These are phyloP conservation scores for Lasiurus borealis DNA, from an alignment of 2,113 vertebrate species.

Conservation along the genomic window DNA sequence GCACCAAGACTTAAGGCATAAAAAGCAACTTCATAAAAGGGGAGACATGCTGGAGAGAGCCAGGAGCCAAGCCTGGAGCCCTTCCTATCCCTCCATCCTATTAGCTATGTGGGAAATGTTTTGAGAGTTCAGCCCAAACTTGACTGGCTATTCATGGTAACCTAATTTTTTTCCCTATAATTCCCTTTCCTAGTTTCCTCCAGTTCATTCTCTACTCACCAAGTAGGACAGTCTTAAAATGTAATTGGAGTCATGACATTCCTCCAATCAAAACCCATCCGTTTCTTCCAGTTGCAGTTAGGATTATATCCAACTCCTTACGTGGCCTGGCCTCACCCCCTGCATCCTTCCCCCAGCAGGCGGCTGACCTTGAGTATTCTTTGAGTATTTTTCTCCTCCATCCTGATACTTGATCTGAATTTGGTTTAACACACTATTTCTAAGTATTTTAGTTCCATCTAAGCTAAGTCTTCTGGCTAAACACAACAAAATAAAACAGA, in stretches of 20 bases:
- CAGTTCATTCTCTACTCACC: not conserved
- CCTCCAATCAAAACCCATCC: not conserved
- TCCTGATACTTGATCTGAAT: not conserved
- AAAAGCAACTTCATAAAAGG: conserved; percentile 84
- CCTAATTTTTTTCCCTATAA: conserved; percentile 3
- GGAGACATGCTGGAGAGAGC: conserved; percentile 44
- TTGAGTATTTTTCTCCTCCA: not conserved
- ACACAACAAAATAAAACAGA: not conserved
- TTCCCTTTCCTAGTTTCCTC: not conserved
- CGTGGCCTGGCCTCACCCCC: not conserved
- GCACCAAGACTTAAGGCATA: conserved; percentile 77
- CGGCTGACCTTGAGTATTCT: not conserved
- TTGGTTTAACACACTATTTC: not conserved
- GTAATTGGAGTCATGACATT: not conserved
- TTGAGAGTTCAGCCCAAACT: not conserved
- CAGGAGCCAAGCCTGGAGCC: not conserved
- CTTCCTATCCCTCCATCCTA: not conserved
- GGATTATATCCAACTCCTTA: not conserved
- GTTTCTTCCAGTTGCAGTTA: not conserved
- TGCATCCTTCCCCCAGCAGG: not conserved
- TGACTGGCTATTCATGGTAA: conserved; percentile 20
- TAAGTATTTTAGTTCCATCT: not conserved
- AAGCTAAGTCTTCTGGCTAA: not conserved
- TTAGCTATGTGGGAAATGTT: conserved; percentile 46
- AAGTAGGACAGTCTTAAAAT: not conserved